These are phyloP conservation scores for Orchesella cincta DNA, from an alignment of 1,140 invertebrate species.

Conservation along the genomic window DNA sequence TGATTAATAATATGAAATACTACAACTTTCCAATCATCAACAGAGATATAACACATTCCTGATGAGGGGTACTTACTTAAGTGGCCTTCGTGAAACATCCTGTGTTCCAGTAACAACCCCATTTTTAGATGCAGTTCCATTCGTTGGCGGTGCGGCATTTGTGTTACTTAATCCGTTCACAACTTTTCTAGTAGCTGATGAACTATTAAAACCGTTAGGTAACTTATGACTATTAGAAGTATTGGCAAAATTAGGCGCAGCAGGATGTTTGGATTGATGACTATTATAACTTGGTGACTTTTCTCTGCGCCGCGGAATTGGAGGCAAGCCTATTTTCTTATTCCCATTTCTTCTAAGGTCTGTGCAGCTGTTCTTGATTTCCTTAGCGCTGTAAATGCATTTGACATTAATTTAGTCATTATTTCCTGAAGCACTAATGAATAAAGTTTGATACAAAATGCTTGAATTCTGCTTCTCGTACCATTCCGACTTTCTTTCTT, in stretches of 20 bases:
- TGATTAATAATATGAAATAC: not conserved
- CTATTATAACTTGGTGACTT: conserved; percentile 50
- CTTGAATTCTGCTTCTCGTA: conserved; percentile 53
- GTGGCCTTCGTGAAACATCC: conserved; percentile 38
- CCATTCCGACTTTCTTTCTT: conserved; percentile 91
- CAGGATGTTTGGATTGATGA: not conserved
- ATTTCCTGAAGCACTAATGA: too few species aligned
- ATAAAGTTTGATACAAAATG: conserved; percentile 23
- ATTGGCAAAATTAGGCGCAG: not conserved
- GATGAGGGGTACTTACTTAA: conserved; percentile 14
- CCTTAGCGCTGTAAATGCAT: conserved; percentile 71
- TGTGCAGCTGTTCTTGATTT: conserved; percentile 84
- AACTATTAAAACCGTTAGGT: conserved; percentile 11
- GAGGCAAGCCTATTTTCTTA: conserved; percentile 58
- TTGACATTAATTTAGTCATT: not conserved
- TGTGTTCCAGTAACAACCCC: not conserved
- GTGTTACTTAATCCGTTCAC: not conserved
- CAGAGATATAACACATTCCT: too few species aligned
- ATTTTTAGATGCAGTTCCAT: not conserved
- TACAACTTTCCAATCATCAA: conserved; percentile 38
- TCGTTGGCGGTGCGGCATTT: not conserved
- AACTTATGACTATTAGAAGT: conserved; percentile 2
- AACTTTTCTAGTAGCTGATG: not conserved
- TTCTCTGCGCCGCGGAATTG: conserved; percentile 53
- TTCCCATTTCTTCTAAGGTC: conserved; percentile 83